These are phyloP conservation scores for Eulemur rufifrons DNA, from an alignment of 2,113 vertebrate species.

Conservation along the genomic window DNA sequence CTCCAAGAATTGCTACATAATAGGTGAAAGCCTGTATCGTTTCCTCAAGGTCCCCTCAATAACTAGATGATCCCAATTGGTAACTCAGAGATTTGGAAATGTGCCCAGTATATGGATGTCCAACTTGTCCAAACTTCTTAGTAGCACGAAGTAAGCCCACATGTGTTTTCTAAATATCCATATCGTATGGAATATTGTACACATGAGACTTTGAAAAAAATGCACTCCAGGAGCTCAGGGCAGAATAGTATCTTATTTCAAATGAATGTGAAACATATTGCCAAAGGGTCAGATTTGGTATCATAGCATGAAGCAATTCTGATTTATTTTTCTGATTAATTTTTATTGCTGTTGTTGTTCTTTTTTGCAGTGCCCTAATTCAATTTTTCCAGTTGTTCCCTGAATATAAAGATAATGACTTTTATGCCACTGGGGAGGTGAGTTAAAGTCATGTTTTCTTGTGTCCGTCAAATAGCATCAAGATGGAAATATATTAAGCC, in stretches of 20 bases:
- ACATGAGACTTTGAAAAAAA: neutral
- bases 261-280: neutral
- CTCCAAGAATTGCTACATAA: neutral
- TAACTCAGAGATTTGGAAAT: neutral
- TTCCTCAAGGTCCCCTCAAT: neutral
- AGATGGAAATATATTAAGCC: slow-evolving; percentile 17
- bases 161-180: neutral
- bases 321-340: neutral
- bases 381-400: slow-evolving; percentile 92
- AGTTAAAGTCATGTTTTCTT: slow-evolving; percentile 61
- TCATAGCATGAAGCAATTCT: neutral
- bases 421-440: slow-evolving; percentile 90
- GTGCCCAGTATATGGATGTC: neutral
- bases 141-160: neutral
- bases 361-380: slow-evolving; percentile 82
- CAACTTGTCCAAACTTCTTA: neutral
- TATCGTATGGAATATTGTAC: neutral
- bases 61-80: neutral
- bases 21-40: neutral
- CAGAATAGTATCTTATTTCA: neutral
- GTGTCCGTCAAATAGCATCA: slow-evolving; percentile 48
- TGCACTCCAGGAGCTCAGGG: neutral
- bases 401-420: slow-evolving; percentile 89
- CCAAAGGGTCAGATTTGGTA: neutral
- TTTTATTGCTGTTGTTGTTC: slow-evolving; percentile 40